phyloP scores from a whole-genome alignment of 2,888 invertebrate species.

The Bruchidius siliquastri region DNA sequence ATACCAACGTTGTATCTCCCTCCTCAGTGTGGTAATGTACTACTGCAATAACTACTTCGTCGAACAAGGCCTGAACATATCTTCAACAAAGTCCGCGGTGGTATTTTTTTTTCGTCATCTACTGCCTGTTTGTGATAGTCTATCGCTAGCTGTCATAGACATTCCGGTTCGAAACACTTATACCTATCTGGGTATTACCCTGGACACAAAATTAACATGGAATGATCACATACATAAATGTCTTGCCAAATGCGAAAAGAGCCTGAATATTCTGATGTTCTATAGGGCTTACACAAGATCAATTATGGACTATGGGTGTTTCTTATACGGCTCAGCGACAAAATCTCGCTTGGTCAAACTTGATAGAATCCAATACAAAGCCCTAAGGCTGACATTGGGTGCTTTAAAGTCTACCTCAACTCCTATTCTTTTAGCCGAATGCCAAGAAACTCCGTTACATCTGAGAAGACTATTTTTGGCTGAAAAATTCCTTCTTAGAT shows the following conservation, averaged over 20 bases:
- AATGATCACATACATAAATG: not conserved
- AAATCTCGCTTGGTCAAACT: not conserved
- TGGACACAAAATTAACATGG: slow-evolving; percentile 3
- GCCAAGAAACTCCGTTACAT: no score
- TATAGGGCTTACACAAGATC: slow-evolving; percentile 3
- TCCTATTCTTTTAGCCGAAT: no score
- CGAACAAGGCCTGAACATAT: no score
- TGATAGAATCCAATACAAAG: no score
- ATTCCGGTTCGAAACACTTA: not conserved
- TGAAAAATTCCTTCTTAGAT: no score
- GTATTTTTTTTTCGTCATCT: no score
- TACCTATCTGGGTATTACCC: not conserved
- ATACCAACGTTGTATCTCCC: not conserved
- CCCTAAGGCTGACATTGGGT: no score
- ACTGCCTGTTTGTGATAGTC: no score
- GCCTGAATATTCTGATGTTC: slow-evolving; percentile 2
- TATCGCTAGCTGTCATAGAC: not conserved
- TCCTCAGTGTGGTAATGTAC: not conserved
- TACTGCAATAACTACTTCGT: no score
- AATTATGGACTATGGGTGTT: slow-evolving; percentile 5
- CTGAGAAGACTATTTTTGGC: no score
- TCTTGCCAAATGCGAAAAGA: not conserved
- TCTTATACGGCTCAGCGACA: slow-evolving; percentile 2
- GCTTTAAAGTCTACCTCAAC: no score
- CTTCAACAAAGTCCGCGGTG: no score